These are phyloP conservation scores for Malacosoma neustria DNA, from an alignment of 2,888 invertebrate species.

Conservation along the genomic window DNA sequence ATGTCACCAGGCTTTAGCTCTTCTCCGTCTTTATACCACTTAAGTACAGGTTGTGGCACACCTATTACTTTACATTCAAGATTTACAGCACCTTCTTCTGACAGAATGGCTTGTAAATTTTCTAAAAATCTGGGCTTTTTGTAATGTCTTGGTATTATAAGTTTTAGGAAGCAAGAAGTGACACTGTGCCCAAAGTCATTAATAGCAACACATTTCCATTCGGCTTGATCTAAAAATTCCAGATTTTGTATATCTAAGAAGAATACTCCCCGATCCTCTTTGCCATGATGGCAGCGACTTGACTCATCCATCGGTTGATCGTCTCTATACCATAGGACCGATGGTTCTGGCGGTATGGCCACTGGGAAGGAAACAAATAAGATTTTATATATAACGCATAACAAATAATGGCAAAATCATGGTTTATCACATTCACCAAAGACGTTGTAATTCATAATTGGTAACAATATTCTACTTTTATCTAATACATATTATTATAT, in stretches of 20 bases:
- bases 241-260: slow-evolving; percentile 82
- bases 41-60: slow-evolving; percentile 90
- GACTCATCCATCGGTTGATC: slow-evolving; percentile 83
- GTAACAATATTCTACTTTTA: too few relatives aligned
- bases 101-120: slow-evolving; percentile 87
- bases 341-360: slow-evolving; percentile 86
- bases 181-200: slow-evolving; percentile 93
- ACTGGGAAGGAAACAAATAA: slow-evolving; percentile 64
- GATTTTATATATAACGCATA: too few relatives aligned
- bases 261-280: slow-evolving; percentile 82
- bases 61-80: slow-evolving; percentile 95
- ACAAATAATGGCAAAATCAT: too few relatives aligned
- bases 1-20: slow-evolving; percentile 94
- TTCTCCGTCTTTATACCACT: slow-evolving; percentile 94
- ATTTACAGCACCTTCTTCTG: slow-evolving; percentile 92
- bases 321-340: slow-evolving; percentile 91
- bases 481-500: too few relatives aligned
- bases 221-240: slow-evolving; percentile 90
- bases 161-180: slow-evolving; percentile 89
- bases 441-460: too few relatives aligned
- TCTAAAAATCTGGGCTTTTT: slow-evolving; percentile 92
- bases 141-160: slow-evolving; percentile 90
- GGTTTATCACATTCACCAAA: too few relatives aligned
- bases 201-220: slow-evolving; percentile 93
- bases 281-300: slow-evolving; percentile 78